phyloP scores from a whole-genome alignment of 2,888 invertebrate species.

The Lithosia quadra region DNA sequence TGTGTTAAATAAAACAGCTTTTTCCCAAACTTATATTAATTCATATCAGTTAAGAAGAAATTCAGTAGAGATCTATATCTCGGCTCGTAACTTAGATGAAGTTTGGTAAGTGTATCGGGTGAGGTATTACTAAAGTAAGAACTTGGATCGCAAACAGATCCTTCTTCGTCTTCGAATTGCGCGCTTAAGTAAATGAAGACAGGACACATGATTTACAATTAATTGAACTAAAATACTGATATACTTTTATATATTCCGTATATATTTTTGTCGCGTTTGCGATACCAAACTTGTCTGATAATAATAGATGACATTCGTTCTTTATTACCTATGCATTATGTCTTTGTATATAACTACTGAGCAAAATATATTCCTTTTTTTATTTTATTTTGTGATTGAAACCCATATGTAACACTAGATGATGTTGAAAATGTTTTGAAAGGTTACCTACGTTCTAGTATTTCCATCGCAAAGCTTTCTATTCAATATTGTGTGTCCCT shows the following conservation, averaged over 20 bases:
- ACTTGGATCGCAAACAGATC: conserved; percentile 10
- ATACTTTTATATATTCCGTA: not conserved
- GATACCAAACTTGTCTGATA: not conserved
- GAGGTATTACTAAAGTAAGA: conserved; percentile 5
- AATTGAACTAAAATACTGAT: not conserved
- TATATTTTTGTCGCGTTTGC: not conserved
- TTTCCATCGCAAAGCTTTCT: not conserved
- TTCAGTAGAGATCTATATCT: conserved; percentile 29
- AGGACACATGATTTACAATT: not conserved
- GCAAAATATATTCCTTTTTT: no score
- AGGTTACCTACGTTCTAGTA: not conserved
- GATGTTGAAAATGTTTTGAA: not conserved
- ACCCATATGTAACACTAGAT: not conserved
- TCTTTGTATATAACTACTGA: no score
- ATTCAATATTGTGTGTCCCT: conserved; percentile 27
- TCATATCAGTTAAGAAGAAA: conserved; percentile 27
- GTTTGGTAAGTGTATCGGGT: conserved; percentile 25
- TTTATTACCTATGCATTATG: no score
- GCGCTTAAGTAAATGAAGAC: not conserved
- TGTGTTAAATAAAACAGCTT: not conserved
- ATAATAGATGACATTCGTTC: no score
- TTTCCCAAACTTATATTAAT: conserved; percentile 19
- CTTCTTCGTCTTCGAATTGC: not conserved
- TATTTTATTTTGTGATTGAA: not conserved
- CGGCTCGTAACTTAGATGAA: conserved; percentile 36